These are phyloP conservation scores for Pituophis catenifer DNA, from an alignment of 2,113 vertebrate genomes.

Conservation along the genomic window DNA sequence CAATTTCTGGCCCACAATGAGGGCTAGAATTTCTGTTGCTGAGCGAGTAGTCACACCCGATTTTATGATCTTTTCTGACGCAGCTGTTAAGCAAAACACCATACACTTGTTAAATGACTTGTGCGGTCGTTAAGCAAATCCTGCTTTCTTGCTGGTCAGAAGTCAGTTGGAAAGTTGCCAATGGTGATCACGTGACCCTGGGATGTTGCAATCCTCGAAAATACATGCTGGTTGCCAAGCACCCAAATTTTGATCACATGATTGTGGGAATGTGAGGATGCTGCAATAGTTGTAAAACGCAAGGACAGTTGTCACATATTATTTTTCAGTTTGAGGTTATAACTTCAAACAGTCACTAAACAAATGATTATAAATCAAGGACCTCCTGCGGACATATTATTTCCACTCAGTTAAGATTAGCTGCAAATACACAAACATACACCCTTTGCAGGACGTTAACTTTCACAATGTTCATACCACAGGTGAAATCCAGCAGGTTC, in stretches of 20 bases:
- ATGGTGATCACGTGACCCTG: too few relatives aligned
- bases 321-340: background rate
- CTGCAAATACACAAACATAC: background rate
- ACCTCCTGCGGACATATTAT: background rate
- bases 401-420: background rate
- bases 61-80: background rate
- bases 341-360: background rate
- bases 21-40: background rate
- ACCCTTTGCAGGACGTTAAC: background rate
- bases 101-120: background rate
- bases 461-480: conserved; percentile 64
- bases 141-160: background rate
- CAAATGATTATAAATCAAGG: background rate
- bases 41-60: background rate
- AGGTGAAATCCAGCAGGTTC: too few relatives aligned
- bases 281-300: background rate
- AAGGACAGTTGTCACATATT: background rate
- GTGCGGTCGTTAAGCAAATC: background rate
- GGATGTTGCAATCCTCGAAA: background rate
- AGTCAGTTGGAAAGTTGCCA: background rate
- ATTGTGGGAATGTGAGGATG: background rate
- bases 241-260: background rate
- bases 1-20: background rate
- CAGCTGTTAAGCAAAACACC: background rate
- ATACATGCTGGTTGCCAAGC: background rate